These are phyloP conservation scores for Noctuana brunneofusca DNA, from an alignment of 2,888 invertebrate genomes.

Conservation along the genomic window DNA sequence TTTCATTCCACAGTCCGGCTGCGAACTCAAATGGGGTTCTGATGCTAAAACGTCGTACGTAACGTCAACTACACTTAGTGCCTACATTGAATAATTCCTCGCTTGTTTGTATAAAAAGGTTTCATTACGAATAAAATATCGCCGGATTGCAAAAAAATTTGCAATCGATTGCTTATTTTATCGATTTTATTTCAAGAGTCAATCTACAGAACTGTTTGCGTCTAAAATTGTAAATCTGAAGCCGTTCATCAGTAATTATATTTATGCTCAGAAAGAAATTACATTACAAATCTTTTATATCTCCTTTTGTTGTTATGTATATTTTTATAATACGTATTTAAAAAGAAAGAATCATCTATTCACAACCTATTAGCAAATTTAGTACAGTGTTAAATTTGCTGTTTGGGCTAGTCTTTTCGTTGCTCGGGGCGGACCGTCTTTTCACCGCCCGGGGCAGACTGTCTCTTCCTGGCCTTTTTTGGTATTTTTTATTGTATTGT, in stretches of 20 bases:
- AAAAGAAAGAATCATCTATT: too few relatives aligned
- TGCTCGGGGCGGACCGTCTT: too few relatives aligned
- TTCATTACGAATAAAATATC: constrained; percentile 32
- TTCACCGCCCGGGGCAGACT: too few relatives aligned
- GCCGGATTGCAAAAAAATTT: constrained; percentile 14
- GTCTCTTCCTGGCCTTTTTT: too few relatives aligned
- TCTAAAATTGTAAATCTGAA: not conserved
- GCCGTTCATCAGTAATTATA: not conserved
- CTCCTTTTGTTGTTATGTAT: too few relatives aligned
- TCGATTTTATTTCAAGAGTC: constrained; percentile 21
- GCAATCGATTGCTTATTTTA: constrained; percentile 22
- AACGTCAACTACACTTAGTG: constrained; percentile 26
- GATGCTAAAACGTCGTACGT: constrained; percentile 10
- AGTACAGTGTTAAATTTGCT: too few relatives aligned
- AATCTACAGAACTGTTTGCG: not conserved
- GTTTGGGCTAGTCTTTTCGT: too few relatives aligned
- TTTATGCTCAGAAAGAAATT: too few relatives aligned
- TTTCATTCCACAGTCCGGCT: constrained; percentile 25
- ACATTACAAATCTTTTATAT: not conserved
- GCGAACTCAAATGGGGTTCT: constrained; percentile 11
- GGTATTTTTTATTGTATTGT: too few relatives aligned
- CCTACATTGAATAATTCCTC: constrained; percentile 31
- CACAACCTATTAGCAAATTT: too few relatives aligned
- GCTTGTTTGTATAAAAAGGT: constrained; percentile 34
- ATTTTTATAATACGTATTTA: too few relatives aligned